Evolutionary conservation across 2,113 vertebrate genomes (phyloP).

Genomic region (Saguinus midas): DNA sequence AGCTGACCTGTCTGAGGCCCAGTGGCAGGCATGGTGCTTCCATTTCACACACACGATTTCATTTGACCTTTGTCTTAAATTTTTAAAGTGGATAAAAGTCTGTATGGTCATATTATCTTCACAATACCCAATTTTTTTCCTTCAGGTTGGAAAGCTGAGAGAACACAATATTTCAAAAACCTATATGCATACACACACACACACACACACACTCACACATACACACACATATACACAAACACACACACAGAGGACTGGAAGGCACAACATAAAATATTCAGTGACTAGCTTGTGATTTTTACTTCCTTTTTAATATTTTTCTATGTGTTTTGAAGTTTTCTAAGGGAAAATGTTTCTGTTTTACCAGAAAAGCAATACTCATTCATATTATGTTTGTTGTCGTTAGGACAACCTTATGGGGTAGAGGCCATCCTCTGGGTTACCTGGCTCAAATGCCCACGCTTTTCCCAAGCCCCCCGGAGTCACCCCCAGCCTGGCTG

Average conservation of each 20-base stretch:
- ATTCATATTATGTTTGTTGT: background rate
- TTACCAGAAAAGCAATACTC: background rate
- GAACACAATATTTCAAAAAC: background rate
- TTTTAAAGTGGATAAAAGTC: background rate
- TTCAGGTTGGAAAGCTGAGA: background rate
- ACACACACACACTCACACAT: rapidly evolving
- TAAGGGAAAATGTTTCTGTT: background rate
- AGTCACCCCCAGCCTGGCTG: background rate
- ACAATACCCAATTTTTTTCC: background rate
- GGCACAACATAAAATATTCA: background rate
- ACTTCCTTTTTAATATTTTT: constrained; percentile 18
- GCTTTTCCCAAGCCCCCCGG: background rate
- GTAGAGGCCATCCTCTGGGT: background rate
- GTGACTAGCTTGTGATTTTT: background rate
- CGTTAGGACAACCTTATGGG: background rate
- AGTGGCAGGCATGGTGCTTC: background rate
- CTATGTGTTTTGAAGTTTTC: background rate
- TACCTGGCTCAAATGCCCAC: background rate
- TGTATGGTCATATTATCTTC: background rate
- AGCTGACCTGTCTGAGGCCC: background rate
- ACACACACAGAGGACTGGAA: background rate
- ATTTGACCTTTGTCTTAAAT: background rate
- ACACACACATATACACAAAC: rapidly evolving
- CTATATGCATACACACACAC: rapidly evolving
- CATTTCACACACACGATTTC: background rate